These are phyloP conservation scores for Seriola aureovittata DNA, from an alignment of 2,113 vertebrate genomes.

Conservation along the genomic window DNA sequence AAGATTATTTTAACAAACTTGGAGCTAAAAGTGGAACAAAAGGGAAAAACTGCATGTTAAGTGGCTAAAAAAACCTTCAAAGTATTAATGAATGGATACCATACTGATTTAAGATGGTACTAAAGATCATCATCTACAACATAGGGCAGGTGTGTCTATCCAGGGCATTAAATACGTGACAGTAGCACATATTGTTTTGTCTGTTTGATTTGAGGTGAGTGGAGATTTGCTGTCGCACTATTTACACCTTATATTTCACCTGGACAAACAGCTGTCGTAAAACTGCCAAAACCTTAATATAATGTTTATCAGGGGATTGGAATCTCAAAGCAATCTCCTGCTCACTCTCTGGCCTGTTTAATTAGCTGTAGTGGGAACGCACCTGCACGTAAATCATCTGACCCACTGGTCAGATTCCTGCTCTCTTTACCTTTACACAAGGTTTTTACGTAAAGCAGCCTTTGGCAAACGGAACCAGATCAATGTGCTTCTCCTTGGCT, in stretches of 20 bases:
- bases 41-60: too few species aligned
- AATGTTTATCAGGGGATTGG: slow-evolving; percentile 43
- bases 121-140: not conserved
- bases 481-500: slow-evolving; percentile 20
- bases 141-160: not conserved
- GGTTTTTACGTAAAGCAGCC: slow-evolving; percentile 23
- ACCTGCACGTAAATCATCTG: slow-evolving; percentile 50
- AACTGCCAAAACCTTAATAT: slow-evolving; percentile 47
- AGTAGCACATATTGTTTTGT: not conserved
- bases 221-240: not conserved
- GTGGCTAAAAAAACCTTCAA: not conserved
- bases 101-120: not conserved
- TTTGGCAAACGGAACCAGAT: not conserved
- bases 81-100: too few species aligned
- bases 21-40: too few species aligned
- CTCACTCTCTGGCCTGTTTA: slow-evolving; percentile 38
- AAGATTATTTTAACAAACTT: too few species aligned
- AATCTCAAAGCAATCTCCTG: slow-evolving; percentile 14
- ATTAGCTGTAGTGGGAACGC: slow-evolving; percentile 46
- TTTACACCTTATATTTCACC: slow-evolving; percentile 27
- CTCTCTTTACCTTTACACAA: slow-evolving; percentile 1
- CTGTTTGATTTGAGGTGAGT: slow-evolving; percentile 9
- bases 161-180: not conserved
- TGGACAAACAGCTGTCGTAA: slow-evolving; percentile 55
- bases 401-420: not conserved